These are phyloP conservation scores for Beroe forskalii DNA, from an alignment of 37 sponge, comb jelly and placozoan genomes.

Conservation along the genomic window DNA sequence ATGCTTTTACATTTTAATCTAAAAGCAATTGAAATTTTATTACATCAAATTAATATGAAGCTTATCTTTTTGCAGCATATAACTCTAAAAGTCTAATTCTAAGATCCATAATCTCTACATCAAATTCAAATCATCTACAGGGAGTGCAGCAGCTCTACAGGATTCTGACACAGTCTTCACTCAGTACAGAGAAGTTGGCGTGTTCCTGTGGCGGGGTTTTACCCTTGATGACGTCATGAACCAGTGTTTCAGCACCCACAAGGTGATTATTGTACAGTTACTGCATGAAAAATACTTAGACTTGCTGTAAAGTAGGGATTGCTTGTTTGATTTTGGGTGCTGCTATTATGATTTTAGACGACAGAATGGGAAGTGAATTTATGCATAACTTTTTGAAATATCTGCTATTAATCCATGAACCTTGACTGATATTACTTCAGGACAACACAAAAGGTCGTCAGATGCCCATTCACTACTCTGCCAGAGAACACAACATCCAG, in stretches of 20 bases:
- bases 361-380: not conserved
- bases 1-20: no score
- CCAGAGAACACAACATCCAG: conserved; percentile 74
- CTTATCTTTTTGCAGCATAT: no score
- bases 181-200: conserved; percentile 94
- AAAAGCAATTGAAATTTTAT: no score
- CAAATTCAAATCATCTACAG: no score
- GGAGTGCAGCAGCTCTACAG: conserved; percentile 88
- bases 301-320: no score
- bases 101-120: no score
- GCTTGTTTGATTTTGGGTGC: no score
- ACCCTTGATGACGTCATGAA: conserved; percentile 81
- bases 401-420: no score
- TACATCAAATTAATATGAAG: no score
- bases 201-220: conserved; percentile 88
- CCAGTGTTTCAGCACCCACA: conserved; percentile 83
- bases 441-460: conserved; percentile 86
- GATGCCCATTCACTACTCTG: conserved; percentile 98
- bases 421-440: conserved; percentile 31
- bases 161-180: conserved; percentile 80
- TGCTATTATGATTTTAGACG: no score
- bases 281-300: no score
- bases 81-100: no score
- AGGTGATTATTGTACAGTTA: not conserved
- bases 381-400: not conserved